A percentile compares a stretch with the other conserved stretches of the same genome.
Conservation (phyloP, 2,888 invertebrate species). For the Apoderus coryli region DNA sequence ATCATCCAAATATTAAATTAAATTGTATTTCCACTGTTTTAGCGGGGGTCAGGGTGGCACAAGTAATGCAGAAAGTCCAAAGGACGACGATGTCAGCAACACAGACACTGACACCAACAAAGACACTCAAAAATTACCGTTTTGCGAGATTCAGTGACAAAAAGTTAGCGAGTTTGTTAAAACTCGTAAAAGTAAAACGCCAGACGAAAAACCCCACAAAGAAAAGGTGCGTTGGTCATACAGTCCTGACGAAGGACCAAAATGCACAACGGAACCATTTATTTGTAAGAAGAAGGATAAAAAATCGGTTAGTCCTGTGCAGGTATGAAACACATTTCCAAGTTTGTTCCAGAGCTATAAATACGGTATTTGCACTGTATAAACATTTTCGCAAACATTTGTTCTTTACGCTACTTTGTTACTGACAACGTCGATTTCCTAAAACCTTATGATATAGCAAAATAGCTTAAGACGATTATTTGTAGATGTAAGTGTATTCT, state of each 20-base stretch:
- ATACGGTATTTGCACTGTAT: no score
- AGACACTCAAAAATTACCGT: constrained; percentile 52
- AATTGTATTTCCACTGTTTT: no score
- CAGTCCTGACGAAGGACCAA: constrained; percentile 33
- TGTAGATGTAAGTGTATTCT: no score
- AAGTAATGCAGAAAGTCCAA: constrained; percentile 43
- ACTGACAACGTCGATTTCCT: no score
- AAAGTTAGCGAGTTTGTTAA: constrained; percentile 41
- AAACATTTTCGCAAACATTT: no score
- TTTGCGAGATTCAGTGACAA: constrained; percentile 66
- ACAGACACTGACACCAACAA: constrained; percentile 46
- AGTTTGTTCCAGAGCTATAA: no score
- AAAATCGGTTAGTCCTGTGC: constrained; percentile 30
- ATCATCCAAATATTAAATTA: no score
- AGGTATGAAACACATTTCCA: constrained; percentile 32
- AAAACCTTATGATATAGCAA: no score
- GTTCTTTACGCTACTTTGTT: no score
- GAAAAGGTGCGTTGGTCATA: constrained; percentile 33
- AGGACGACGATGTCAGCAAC: constrained; percentile 44
- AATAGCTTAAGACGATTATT: no score
- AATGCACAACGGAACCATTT: constrained; percentile 31
- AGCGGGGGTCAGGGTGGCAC: constrained; percentile 42
- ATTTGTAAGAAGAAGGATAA: constrained; percentile 29
- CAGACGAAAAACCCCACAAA: constrained; percentile 30
- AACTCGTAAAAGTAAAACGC: constrained; percentile 35